Evolutionary conservation across 37 sponge, comb jelly and placozoan species (phyloP).

Genomic region (Aplysina aerophoba): DNA sequence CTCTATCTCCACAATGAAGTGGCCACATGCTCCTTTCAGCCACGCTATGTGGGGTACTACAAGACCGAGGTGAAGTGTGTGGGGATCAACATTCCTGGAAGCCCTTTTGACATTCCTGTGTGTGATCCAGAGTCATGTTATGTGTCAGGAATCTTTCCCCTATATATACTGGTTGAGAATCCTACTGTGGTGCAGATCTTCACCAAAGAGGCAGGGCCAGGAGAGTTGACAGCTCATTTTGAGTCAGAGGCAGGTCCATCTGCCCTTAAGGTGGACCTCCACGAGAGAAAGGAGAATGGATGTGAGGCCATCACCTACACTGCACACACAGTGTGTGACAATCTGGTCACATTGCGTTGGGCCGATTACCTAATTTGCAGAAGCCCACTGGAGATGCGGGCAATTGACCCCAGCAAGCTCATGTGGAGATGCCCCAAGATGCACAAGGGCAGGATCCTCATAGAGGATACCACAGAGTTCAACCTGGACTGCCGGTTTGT

Average conservation of each 20-base stretch:
- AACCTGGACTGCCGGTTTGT: background rate
- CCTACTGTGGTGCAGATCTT: conserved; percentile 36
- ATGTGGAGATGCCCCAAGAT: conserved; percentile 7
- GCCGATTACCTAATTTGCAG: conserved; percentile 40
- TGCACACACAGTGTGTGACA: conserved; percentile 24
- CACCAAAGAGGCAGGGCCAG: conserved; percentile 57
- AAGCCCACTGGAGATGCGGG: conserved; percentile 37
- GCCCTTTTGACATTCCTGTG: conserved; percentile 51
- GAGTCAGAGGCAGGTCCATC: conserved; percentile 30
- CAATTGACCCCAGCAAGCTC: conserved; percentile 43
- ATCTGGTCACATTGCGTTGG: conserved; percentile 26
- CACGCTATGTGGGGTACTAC: conserved; percentile 23
- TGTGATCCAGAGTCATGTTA: conserved; percentile 41
- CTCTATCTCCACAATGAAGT: conserved; percentile 22
- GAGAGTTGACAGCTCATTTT: conserved; percentile 49
- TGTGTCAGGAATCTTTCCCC: conserved; percentile 32
- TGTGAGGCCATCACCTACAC: conserved; percentile 22
- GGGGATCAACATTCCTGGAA: conserved; percentile 37
- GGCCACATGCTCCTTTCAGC: conserved; percentile 21
- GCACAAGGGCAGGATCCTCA: background rate
- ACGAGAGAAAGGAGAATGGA: conserved; percentile 15
- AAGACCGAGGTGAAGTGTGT: conserved; percentile 40
- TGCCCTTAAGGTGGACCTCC: conserved; percentile 16
- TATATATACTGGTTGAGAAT: conserved; percentile 18
- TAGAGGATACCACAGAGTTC: conserved; percentile 4